Base-by-base conservation (phyloP, 2,888 invertebrate genomes). In the Drosophila paramelanica region DNA sequence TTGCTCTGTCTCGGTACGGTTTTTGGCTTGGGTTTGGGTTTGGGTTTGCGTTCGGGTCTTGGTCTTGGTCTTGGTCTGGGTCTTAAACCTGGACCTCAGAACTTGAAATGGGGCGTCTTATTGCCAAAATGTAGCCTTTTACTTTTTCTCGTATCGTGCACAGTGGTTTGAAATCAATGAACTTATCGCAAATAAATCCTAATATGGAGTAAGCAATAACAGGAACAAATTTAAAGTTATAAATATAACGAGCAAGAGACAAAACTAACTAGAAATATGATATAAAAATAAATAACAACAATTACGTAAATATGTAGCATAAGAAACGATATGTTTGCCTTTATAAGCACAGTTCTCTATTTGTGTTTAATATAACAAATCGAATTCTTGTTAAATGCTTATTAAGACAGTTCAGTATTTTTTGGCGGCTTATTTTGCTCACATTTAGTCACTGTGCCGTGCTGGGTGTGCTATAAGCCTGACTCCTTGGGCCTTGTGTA, bases 111-210 rank as follows among this genome's bases (percentile, higher is more conserved):
- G 65, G 79, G 83, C 88, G 71, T 84, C 90, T 84, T 85, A 87
- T 81, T 88, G 90, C 88, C 89, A 74, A 83, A 79, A 78, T 84
- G 77, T 81, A 74, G 76, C 79, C 84, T 67, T 83, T 81, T 70
- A 64, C 71, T 65, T 73, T 64, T 73, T 76, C 57, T 41, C 45
- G 23, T 20, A 50, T 10, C 25, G 10, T 23, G 76, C 67, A 84
- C 89, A 80, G 84, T 84, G 84, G 68, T 61, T 4, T 6, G 0
- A 57, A 43, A 46, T 36, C 2, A 7, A 25, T 0, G 1, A 36
- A 33, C 5, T 3, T 14, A 31, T 1, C 31, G 31, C 31, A 8
- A 31, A 31, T 7, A 31, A 31, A 31, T 31, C 1, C 1, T 31
- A 31, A 31, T 31, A 31, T 31, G 31, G 31, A 31, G 8, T 8